Evolutionary conservation across 2,888 invertebrate species (phyloP).

Genomic region (Lepidonotus clava): DNA sequence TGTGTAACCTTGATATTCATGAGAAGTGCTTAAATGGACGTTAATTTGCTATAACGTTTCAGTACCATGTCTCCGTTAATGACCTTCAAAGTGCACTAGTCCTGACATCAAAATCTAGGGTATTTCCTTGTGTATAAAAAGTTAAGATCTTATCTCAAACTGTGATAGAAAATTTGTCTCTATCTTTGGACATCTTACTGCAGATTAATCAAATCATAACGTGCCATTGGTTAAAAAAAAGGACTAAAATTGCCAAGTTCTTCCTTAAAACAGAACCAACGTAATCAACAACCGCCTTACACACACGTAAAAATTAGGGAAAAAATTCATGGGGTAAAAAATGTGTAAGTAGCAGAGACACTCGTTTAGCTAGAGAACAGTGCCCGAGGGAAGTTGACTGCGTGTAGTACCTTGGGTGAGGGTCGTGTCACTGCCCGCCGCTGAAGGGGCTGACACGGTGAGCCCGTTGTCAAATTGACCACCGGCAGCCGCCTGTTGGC

Average conservation of each 20-base stretch:
- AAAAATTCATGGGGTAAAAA: not conserved
- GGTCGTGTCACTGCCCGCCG: constrained; percentile 15
- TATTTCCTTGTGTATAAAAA: no score
- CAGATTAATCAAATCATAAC: no score
- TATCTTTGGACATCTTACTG: no score
- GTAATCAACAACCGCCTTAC: not conserved
- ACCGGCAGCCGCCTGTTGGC: not conserved
- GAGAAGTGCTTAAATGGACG: no score
- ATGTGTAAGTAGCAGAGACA: not conserved
- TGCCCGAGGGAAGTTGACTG: not conserved
- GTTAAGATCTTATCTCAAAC: no score
- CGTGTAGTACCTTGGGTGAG: constrained; percentile 30
- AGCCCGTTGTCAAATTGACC: not conserved
- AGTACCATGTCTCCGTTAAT: no score
- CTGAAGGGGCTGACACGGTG: not conserved
- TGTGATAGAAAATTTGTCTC: no score
- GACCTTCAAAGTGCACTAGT: no score
- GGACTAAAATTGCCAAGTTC: not conserved
- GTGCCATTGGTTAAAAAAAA: no score
- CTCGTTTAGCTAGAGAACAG: not conserved
- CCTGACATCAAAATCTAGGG: no score
- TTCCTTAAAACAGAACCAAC: not conserved
- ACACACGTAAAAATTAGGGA: not conserved
- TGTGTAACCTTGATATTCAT: no score
- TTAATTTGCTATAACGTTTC: no score